Evolutionary conservation across 2,113 vertebrate species (phyloP), one percentile per base, ranked within the genome.

Genomic region (Mesoclemmys tuberculata): DNA sequence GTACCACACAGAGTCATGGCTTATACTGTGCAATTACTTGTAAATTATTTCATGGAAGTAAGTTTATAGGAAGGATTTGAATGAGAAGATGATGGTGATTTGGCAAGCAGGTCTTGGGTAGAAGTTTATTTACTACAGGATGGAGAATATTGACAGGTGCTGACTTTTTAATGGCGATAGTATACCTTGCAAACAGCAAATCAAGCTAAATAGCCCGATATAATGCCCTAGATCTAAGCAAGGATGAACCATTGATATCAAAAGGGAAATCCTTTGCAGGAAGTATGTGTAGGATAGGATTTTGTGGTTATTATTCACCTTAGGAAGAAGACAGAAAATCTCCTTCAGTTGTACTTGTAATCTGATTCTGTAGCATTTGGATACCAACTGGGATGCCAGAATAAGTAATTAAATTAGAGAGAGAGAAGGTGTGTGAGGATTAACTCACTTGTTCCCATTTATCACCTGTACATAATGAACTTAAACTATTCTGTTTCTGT

Each of bases 401-500:
- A 31, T 35, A 84, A 88, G 92, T 8, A 89, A 10, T 13, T 56
- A 56, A 79, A 5, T 26, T 26, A 29, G 85, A 68, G 83, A 71
- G 83, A 71, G 79, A 71, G 10, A 14, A 84, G 91, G 84, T 8
- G 0, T 18, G n/a, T 5, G 84, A 22, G 10, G 18, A 49, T 89
- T 21, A 93, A 13, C 21, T 26, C 41, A 18, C 19, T 88, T 77
- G 84, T 89, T 93, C 86, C 31, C 89, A 46, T 2, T 88, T 83
- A 55, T 83, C 79, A 51, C 18, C 35, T 84, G 5, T 35, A 29
- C 11, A 82, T 81, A 80, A 41, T 64, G 31, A 49, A 58, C 79
- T 96, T 78, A 54, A 81, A 81, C 96, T 92, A 90, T 55, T 14
- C 49, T 77, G 49, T 90, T 94, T 82, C 64, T 87, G 56, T 92